These are phyloP conservation scores for Uloborus plumipes DNA, from an alignment of 2,888 invertebrate genomes.

Conservation along the genomic window DNA sequence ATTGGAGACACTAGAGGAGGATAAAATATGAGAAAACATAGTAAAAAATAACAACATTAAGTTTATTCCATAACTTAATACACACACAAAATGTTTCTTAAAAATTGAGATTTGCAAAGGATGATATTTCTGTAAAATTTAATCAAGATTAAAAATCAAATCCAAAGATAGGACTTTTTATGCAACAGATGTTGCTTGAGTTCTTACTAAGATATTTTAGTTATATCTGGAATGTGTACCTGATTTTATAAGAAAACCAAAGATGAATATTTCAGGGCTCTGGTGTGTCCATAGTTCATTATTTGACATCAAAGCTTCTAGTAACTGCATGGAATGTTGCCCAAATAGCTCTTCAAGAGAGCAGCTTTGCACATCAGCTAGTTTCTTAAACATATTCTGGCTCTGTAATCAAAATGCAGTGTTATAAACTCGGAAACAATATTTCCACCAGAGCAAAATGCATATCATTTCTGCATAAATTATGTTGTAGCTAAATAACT, in stretches of 20 bases:
- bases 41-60: no score
- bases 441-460: not conserved
- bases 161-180: not conserved
- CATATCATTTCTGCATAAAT: no score
- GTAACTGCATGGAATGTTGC: slow-evolving; percentile 74
- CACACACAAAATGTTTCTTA: no score
- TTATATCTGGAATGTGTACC: slow-evolving; percentile 14
- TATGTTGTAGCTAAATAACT: no score
- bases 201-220: no score
- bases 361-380: slow-evolving; percentile 23
- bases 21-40: no score
- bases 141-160: no score
- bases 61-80: no score
- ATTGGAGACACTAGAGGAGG: no score
- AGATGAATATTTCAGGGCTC: slow-evolving; percentile 79
- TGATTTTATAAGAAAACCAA: slow-evolving; percentile 76
- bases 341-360: slow-evolving; percentile 74
- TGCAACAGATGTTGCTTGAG: not conserved
- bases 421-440: not conserved
- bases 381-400: slow-evolving; percentile 17
- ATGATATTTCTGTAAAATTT: no score
- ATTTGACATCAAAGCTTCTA: slow-evolving; percentile 75
- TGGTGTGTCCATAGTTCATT: slow-evolving; percentile 78
- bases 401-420: not conserved
- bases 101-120: no score